Percentiles rank a stretch among this genome's conserved stretches.
phyloP scores from a whole-genome alignment of 2,797 vertebrate genomes.

The Anabacerthia variegaticeps region DNA sequence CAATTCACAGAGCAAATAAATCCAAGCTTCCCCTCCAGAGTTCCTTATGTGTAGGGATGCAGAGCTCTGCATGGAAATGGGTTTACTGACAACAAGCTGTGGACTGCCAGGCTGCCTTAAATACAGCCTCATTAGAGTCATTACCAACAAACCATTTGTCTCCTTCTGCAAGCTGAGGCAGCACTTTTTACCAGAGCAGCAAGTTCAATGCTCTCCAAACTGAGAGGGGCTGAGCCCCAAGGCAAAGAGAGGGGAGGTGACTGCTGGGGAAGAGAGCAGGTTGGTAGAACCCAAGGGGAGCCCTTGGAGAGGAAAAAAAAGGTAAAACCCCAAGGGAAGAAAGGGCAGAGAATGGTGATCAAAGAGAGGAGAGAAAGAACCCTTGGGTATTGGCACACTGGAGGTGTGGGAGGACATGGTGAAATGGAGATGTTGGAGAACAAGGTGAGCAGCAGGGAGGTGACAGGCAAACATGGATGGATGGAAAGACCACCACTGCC shows the following conservation, averaged over 20 bases:
- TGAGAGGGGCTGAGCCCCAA: not conserved
- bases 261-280: not conserved
- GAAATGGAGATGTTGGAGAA: not conserved
- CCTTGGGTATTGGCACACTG: accelerated
- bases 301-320: not conserved
- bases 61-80: not conserved
- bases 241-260: not conserved
- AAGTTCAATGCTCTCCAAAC: not conserved
- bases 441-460: not conserved
- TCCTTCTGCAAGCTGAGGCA: conserved; percentile 6
- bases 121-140: not conserved
- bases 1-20: not conserved
- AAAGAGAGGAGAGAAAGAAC: not conserved
- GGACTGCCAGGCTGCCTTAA: conserved; percentile 26
- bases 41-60: not conserved
- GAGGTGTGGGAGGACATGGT: not conserved
- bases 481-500: not conserved
- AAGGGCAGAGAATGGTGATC: not conserved
- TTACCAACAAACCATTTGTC: conserved; percentile 1
- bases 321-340: not conserved
- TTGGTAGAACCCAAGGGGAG: not conserved
- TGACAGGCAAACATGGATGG: not conserved
- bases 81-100: conserved; percentile 11
- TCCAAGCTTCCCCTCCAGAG: not conserved
- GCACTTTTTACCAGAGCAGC: not conserved